phyloP scores from a whole-genome alignment of 2,888 invertebrate species.

The Leucoma salicis region DNA sequence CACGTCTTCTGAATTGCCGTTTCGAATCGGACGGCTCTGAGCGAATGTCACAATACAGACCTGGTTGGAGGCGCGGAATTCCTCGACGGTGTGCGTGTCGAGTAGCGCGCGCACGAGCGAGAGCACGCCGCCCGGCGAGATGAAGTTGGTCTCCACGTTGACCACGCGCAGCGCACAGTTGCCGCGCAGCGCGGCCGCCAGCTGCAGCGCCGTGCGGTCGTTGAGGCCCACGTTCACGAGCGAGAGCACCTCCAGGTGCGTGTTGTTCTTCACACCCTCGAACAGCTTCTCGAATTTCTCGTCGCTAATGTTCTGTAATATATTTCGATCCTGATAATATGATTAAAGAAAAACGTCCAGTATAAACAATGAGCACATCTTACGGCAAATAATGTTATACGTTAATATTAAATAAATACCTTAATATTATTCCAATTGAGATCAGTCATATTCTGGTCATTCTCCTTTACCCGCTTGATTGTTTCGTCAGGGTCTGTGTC shows the following conservation, averaged over 20 bases:
- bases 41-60: too few relatives aligned
- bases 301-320: conserved; percentile 95
- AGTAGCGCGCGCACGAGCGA: conserved; percentile 93
- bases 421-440: conserved; percentile 99
- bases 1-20: too few relatives aligned
- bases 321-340: too few relatives aligned
- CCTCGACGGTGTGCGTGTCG: conserved; percentile 92
- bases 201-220: conserved; percentile 91
- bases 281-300: conserved; percentile 96
- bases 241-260: conserved; percentile 94
- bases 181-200: conserved; percentile 91
- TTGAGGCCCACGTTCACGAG: conserved; percentile 96
- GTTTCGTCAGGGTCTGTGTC: conserved; percentile 97
- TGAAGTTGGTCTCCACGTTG: conserved; percentile 98
- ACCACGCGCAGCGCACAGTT: conserved; percentile 91
- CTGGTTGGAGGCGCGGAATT: conserved; percentile 99
- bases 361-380: too few relatives aligned
- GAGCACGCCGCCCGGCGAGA: conserved; percentile 94
- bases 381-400: too few relatives aligned
- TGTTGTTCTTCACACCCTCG: conserved; percentile 93
- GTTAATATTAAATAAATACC: conserved; percentile 83
- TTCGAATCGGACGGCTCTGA: too few relatives aligned
- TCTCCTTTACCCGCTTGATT: conserved; percentile 93
- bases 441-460: conserved; percentile 92
- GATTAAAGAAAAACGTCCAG: too few relatives aligned